Evolutionary conservation across 2,888 invertebrate species (phyloP).

Genomic region (Bombyx huttoni): DNA sequence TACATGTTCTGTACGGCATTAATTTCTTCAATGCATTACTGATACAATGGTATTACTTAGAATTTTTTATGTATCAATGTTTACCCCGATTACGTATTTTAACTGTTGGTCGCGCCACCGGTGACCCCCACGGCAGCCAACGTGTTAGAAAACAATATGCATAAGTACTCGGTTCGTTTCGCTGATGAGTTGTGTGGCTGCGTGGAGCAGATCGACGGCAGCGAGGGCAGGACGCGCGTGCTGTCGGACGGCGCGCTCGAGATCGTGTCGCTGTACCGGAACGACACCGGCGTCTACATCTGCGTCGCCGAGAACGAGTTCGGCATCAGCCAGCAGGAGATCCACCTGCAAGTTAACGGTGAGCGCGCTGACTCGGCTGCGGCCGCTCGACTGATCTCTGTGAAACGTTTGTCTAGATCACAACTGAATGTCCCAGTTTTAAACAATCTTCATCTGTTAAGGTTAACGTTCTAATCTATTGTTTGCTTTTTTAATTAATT

Average conservation of each 20-base stretch:
- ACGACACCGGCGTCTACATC: conserved; percentile 88
- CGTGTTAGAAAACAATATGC: not conserved
- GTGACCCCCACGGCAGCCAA: no score
- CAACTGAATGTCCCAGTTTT: no score
- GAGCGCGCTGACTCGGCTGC: no score
- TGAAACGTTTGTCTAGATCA: not conserved
- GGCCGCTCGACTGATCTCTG: not conserved
- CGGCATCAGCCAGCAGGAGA: conserved; percentile 78
- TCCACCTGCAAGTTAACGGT: conserved; percentile 83
- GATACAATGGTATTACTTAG: no score
- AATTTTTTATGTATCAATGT: no score
- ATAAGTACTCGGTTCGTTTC: not conserved
- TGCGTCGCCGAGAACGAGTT: conserved; percentile 88
- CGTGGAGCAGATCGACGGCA: conserved; percentile 77
- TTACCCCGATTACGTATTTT: no score
- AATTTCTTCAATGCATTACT: no score
- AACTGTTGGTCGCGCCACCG: no score
- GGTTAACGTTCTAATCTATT: no score
- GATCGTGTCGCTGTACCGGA: conserved; percentile 83
- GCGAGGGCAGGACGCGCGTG: conserved; percentile 80
- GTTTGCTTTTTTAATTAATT: no score
- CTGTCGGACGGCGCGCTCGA: conserved; percentile 82
- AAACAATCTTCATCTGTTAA: no score
- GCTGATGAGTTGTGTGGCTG: not conserved
- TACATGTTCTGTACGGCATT: no score